Conservation (phyloP, 2,888 invertebrate genomes). For the Tinea trinotella region DNA sequence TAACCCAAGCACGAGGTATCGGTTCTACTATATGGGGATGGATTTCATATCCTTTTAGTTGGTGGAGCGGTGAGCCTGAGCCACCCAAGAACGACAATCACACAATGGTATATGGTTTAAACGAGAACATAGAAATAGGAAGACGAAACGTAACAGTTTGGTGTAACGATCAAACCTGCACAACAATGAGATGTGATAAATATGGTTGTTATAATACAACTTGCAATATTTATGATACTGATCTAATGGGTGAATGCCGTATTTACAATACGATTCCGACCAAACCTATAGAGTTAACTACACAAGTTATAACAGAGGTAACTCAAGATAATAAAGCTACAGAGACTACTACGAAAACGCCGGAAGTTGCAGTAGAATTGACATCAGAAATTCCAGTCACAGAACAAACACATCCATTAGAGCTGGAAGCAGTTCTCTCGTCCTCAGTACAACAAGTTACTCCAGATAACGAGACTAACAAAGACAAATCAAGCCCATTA, state of each 20-base stretch:
- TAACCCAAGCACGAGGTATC: conserved; percentile 32
- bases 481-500: conserved; percentile 23
- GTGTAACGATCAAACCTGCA: conserved; percentile 66
- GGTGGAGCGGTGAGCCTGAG: conserved; percentile 33
- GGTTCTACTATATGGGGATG: conserved; percentile 58
- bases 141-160: conserved; percentile 52
- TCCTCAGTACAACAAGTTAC: conserved; percentile 31
- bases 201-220: conserved; percentile 49
- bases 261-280: conserved; percentile 39
- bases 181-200: conserved; percentile 53
- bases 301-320: conserved; percentile 23
- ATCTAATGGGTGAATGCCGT: conserved; percentile 55
- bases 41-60: conserved; percentile 58
- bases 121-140: conserved; percentile 39
- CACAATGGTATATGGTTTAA: conserved; percentile 31
- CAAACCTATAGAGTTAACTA: conserved; percentile 22
- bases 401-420: conserved; percentile 35
- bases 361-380: no score
- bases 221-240: conserved; percentile 62
- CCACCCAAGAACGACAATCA: conserved; percentile 26
- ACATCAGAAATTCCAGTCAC: conserved; percentile 20
- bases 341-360: conserved; percentile 22
- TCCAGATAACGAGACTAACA: conserved; percentile 18
- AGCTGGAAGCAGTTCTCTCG: conserved; percentile 48
- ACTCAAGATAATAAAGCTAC: conserved; percentile 22